Evolutionary conservation across 1,140 invertebrate species (phyloP), one percentile per base, ranked within the genome.

Genomic region (Megathymus violae): DNA sequence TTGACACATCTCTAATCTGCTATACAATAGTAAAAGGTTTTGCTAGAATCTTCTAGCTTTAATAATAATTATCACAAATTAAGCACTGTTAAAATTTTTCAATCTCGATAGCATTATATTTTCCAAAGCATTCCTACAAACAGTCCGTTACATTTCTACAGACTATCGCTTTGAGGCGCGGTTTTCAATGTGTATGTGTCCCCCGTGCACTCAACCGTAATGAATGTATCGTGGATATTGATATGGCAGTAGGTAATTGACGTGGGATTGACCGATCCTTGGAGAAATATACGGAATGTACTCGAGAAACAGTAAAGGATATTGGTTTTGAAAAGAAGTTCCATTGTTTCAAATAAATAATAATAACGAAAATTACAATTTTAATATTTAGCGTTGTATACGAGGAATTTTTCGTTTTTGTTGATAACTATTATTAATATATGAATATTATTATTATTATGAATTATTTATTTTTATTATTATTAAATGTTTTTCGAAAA

Each of bases 251-350:
- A 56, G 51, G 40, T 58, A 58, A 58, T 58, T 58, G 54, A 58
- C 54, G 54, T 58, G 54, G 54, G 54, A 59, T 36, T 59, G 54
- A 47, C 54, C 54, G 54, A 59, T 46, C 54, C 54, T 59, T 59
- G 54, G 54, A 59, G 54, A 46, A 59, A 59, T 59, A 25, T 22
- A 22, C 19, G n/a, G 15, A 59, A 25, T 46, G 54, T 47, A 59
- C 46, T 59, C 41, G 27, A 36, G 14, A 50, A 9, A 46, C 14
- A 54, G n/a, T n/a, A 13, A 10, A 34, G 52, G 25, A 58, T 44
- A 58, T 58, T 59, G 54, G 34, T 59, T 58, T 46, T 14, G 15
- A 46, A 59, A 31, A 44, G 19, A n/a, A n/a, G n/a, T n/a, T n/a
- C n/a, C n/a, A n/a, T n/a, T n/a, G n/a, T n/a, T n/a, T n/a, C n/a